phyloP scores from a whole-genome alignment of 2,888 invertebrate genomes.

The Cephalotes varians region DNA sequence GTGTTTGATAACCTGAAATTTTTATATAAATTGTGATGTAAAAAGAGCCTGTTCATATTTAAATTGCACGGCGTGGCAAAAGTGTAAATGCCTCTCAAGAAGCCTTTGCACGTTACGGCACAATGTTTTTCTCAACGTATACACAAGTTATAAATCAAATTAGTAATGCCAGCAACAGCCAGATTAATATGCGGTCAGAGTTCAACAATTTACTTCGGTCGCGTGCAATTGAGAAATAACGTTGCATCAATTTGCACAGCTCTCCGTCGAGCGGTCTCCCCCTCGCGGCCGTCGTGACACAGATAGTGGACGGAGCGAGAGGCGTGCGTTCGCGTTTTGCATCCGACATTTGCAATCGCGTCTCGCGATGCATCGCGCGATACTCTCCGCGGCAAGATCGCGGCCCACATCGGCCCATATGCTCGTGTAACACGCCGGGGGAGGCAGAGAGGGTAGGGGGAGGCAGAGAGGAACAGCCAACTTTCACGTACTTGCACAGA shows the following conservation, averaged over 20 bases:
- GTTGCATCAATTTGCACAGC: constrained; percentile 7
- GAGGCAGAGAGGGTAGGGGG: neutral
- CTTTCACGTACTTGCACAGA: constrained; percentile 72
- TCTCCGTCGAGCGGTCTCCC: neutral
- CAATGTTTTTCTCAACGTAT: neutral
- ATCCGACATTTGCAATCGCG: constrained; percentile 24
- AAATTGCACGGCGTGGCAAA: neutral
- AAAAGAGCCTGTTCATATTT: neutral
- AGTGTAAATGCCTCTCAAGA: neutral
- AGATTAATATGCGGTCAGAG: neutral
- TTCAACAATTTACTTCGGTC: neutral
- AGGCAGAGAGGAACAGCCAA: constrained; percentile 41
- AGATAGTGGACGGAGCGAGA: constrained; percentile 30
- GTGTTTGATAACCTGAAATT: neutral
- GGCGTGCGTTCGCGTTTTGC: constrained; percentile 16
- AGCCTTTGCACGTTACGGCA: neutral
- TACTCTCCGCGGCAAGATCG: constrained; percentile 35
- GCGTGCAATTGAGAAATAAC: constrained; percentile 15
- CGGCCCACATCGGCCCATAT: constrained; percentile 41
- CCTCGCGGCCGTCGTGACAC: constrained; percentile 1
- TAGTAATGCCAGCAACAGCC: neutral
- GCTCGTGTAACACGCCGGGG: constrained; percentile 17
- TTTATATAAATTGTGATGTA: neutral
- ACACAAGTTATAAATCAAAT: neutral
- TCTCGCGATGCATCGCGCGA: constrained; percentile 36